These are phyloP conservation scores for Artibeus jamaicensis DNA, from an alignment of 2,797 vertebrate genomes.

Conservation along the genomic window DNA sequence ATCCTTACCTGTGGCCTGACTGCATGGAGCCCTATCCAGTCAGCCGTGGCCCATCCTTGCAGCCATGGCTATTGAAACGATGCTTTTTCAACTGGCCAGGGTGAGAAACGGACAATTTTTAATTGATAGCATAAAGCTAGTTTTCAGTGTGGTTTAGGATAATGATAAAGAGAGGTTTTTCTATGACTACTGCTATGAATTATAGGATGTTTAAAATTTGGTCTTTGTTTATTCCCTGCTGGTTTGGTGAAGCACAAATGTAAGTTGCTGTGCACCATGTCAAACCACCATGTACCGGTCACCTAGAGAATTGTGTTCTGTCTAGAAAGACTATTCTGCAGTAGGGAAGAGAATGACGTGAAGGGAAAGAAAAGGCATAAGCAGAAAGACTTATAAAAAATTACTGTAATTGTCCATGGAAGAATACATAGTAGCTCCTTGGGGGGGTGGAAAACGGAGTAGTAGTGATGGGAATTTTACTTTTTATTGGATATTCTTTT, in stretches of 20 bases:
- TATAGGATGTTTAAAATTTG: constrained; percentile 7
- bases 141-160: background rate
- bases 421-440: background rate
- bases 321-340: background rate
- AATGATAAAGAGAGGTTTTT: background rate
- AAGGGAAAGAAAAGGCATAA: background rate
- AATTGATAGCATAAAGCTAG: background rate
- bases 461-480: background rate
- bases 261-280: background rate
- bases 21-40: too few species aligned
- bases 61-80: too few species aligned
- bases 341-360: background rate
- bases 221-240: background rate
- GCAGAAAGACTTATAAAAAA: background rate
- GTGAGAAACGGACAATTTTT: background rate
- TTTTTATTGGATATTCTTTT: background rate
- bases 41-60: background rate
- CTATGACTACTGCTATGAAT: background rate
- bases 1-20: background rate
- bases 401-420: background rate
- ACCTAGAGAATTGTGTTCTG: background rate
- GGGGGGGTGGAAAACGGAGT: background rate
- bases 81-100: too few species aligned
- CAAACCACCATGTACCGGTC: background rate
- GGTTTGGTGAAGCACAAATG: background rate